Evolutionary conservation across 1,140 invertebrate species (phyloP).

Genomic region (Drosophila ironensis): DNA sequence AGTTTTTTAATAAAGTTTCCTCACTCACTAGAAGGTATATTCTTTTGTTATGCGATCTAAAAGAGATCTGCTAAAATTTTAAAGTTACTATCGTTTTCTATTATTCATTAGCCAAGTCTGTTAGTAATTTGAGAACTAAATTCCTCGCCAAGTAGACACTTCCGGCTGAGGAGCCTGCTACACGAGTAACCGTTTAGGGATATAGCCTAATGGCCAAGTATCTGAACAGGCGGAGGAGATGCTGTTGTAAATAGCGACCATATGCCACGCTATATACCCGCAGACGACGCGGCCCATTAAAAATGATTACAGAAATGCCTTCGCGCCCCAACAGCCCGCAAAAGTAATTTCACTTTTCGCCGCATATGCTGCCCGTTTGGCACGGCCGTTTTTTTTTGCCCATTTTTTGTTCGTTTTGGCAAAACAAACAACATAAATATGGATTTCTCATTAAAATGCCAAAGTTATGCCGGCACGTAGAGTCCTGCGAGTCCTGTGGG

Average conservation of each 20-base stretch:
- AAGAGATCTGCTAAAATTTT: no score
- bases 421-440: conserved; percentile 80
- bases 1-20: not conserved
- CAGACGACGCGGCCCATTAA: conserved; percentile 57
- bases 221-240: not conserved
- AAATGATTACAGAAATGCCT: conserved; percentile 72
- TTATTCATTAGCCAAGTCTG: no score
- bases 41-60: not conserved
- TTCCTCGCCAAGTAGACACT: no score
- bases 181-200: conserved; percentile 17
- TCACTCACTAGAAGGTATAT: not conserved
- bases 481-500: conserved; percentile 17
- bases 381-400: conserved; percentile 9
- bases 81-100: no score
- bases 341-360: conserved; percentile 75
- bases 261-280: conserved; percentile 30
- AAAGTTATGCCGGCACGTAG: conserved; percentile 65
- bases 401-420: conserved; percentile 45
- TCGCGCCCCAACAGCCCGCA: not conserved
- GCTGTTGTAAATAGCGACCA: conserved; percentile 28
- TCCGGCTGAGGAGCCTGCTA: no score
- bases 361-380: conserved; percentile 59
- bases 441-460: conserved; percentile 79
- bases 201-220: conserved; percentile 6
- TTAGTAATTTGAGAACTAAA: no score